Base-by-base conservation (phyloP, 2,113 vertebrate species). In the Illadopsis cleaveri region DNA sequence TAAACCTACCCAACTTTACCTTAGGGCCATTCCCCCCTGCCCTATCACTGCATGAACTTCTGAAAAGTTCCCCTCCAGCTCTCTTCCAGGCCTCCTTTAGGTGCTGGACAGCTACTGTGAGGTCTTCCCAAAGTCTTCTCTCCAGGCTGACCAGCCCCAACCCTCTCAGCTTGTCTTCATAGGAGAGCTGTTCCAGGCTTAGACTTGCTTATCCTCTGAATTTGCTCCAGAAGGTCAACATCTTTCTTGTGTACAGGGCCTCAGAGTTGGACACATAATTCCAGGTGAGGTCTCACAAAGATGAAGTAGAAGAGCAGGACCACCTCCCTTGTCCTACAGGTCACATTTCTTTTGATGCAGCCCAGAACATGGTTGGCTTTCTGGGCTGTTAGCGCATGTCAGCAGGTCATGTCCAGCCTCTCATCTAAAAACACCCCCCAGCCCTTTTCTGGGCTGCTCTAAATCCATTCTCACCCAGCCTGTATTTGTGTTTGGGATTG, bases 391-490 rank as follows among this genome's bases (percentile, higher is more conserved):
- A 30, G 16, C 10, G 25, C 17, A 25, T 4, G 5, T 22, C 47
- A 45, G 15, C 17, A 25, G 21, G 30, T 60, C 38, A 38, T 14
- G 51, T 58, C 33, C 35, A 81, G 19, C 28, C 9, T 66, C 19
- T 58, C 33, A 68, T 18, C 5, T 10, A 75, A 10, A 5, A 5
- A 2, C 10, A 58, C 0, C 6, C 3, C 2, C 3, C 14, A 27
- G 30, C 31, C 53, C n/a, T 60, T n/a, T 23, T 47, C 4, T 40
- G n/a, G 21, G 9, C 11, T 76, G 9, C 11, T 61, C n/a, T 53
- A 9, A 68, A 60, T 60, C 15, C n/a, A 35, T 61, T 82, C n/a
- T 68, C 24, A 38, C 8, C 28, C 45, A 40, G 28, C 9, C 24
- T 15, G 12, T 60, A 47, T 53, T 53, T 53, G 24, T 35, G 14